Evolutionary conservation across 2,113 vertebrate genomes (phyloP).

Genomic region (Notechis scutatus): DNA sequence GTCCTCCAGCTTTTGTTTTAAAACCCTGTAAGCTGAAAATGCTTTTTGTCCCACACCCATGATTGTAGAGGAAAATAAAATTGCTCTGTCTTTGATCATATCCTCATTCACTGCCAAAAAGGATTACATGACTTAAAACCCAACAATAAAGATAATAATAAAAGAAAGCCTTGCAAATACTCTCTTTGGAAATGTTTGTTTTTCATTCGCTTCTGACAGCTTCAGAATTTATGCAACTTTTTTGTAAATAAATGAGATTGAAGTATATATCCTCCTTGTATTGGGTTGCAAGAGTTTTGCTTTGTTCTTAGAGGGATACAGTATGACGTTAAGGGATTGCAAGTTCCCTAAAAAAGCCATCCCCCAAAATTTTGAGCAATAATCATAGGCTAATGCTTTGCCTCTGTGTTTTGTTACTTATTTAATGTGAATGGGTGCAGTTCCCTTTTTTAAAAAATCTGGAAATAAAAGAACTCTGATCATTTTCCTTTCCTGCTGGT

Average conservation of each 20-base stretch:
- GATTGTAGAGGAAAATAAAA: conserved; percentile 46
- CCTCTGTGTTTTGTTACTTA: conserved; percentile 36
- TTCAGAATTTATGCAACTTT: conserved; percentile 54
- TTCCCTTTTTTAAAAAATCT: conserved; percentile 20
- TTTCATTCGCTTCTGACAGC: conserved; percentile 41
- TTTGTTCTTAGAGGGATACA: conserved; percentile 4
- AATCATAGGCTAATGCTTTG: conserved; percentile 30
- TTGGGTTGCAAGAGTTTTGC: conserved; percentile 21
- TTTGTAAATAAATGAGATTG: conserved; percentile 60
- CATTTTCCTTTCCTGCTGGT: conserved; percentile 29
- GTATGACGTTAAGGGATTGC: not conserved
- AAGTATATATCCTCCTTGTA: conserved; percentile 24
- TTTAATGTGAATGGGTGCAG: conserved; percentile 8
- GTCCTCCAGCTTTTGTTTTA: conserved; percentile 53
- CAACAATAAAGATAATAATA: not conserved
- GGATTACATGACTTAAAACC: conserved; percentile 44
- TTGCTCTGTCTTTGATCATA: conserved; percentile 60
- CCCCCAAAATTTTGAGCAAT: conserved; percentile 31
- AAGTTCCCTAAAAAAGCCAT: not conserved
- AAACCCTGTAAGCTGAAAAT: conserved; percentile 57
- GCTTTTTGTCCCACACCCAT: conserved; percentile 7
- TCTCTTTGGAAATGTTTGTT: conserved; percentile 59
- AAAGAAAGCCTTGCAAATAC: conserved; percentile 56
- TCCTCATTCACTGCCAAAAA: conserved; percentile 59
- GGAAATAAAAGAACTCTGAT: conserved; percentile 35